These are phyloP conservation scores for Dunckerocampus dactyliophorus DNA, from an alignment of 2,113 vertebrate species.

Conservation along the genomic window DNA sequence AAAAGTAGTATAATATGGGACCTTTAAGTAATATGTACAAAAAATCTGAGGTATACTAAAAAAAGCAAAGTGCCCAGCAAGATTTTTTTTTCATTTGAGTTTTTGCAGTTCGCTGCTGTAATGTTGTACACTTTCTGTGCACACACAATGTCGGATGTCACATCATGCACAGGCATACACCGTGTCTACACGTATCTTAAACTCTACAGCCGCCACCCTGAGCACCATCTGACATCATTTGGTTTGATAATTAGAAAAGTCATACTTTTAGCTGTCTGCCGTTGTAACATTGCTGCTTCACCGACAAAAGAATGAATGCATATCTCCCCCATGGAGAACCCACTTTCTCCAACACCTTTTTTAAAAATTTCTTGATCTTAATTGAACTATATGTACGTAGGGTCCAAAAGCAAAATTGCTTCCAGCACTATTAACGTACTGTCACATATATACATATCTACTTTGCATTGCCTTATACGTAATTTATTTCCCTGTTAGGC, in stretches of 20 bases:
- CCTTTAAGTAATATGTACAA: too few relatives aligned
- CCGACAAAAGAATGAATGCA: constrained; percentile 69
- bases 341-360: constrained; percentile 17
- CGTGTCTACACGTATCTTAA: constrained; percentile 18
- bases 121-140: too few relatives aligned
- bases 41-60: too few relatives aligned
- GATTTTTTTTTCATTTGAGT: too few relatives aligned
- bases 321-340: constrained; percentile 11
- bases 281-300: constrained; percentile 53
- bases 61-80: too few relatives aligned
- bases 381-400: constrained; percentile 21
- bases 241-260: constrained; percentile 20
- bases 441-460: constrained; percentile 9
- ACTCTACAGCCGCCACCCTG: constrained; percentile 11
- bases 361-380: constrained; percentile 26
- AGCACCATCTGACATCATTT: constrained; percentile 23
- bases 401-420: constrained; percentile 21
- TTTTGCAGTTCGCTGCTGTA: too few relatives aligned
- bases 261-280: constrained; percentile 20
- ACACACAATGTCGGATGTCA: too few relatives aligned
- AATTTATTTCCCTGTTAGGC: constrained; percentile 9
- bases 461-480: constrained; percentile 9
- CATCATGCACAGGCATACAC: not conserved
- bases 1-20: too few relatives aligned
- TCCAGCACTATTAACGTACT: constrained; percentile 18